A percentile compares a stretch with the other conserved stretches of the same genome.
phyloP scores from a whole-genome alignment of 2,797 vertebrate species.

The Mallotus villosus region DNA sequence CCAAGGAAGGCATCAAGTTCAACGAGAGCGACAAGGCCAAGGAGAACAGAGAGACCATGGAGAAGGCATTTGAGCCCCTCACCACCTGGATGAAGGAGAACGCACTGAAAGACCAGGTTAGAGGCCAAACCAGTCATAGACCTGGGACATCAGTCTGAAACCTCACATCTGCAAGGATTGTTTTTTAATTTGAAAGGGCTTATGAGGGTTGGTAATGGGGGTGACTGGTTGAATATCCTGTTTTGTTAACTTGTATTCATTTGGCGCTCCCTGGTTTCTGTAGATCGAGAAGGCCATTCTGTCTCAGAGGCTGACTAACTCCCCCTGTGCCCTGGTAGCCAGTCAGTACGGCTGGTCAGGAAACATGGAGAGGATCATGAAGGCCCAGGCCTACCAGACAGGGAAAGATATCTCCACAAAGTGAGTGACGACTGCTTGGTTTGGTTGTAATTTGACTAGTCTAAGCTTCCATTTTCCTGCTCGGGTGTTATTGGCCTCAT shows the following conservation, averaged over 20 bases:
- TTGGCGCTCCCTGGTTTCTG: background rate
- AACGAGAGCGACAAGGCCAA: constrained; percentile 95
- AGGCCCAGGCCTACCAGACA: constrained; percentile 98
- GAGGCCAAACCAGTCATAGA: background rate
- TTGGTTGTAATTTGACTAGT: too few species aligned
- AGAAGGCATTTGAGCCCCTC: constrained; percentile 96
- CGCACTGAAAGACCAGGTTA: constrained; percentile 91
- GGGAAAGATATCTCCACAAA: constrained; percentile 98
- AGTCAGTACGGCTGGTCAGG: constrained; percentile 99
- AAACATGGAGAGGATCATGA: constrained; percentile 99
- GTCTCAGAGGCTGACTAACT: constrained; percentile 92
- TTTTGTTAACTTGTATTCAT: background rate
- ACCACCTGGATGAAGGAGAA: constrained; percentile 97
- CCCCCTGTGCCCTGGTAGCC: constrained; percentile 93
- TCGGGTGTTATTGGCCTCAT: too few species aligned
- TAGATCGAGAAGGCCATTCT: constrained; percentile 96
- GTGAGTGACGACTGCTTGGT: constrained; percentile 66
- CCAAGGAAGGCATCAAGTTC: constrained; percentile 96
- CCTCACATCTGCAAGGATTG: background rate
- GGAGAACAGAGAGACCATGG: constrained; percentile 86
- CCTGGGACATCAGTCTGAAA: too few species aligned
- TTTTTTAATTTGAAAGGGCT: background rate
- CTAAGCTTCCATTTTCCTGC: background rate
- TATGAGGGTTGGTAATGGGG: background rate
- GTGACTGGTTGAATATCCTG: background rate